Evolutionary conservation across 2,888 invertebrate species (phyloP), one percentile per base, ranked within the genome.

Genomic region (Lepas anatifera): DNA sequence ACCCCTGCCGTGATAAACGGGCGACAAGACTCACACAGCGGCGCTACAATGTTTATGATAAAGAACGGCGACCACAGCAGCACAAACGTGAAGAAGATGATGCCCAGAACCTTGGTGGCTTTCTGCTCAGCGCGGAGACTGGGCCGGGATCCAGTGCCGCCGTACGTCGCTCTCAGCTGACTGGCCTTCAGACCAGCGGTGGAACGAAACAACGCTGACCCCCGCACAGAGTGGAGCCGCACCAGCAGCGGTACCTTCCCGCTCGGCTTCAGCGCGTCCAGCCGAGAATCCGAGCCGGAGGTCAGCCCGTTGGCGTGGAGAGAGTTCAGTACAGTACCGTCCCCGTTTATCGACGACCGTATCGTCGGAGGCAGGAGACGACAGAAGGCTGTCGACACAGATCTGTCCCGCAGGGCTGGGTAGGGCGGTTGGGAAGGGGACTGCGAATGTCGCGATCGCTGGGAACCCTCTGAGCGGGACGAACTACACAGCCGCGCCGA

Each of bases 31-130:
- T 86, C 85, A 77, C 94, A 95, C 18, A 94, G 85, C 0, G 89
- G 89, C 22, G 92, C 89, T 74, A 94, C 82, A 78, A 95, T 84
- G 78, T 95, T 95, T 18, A 93, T 83, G 11, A 92, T 89, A 80
- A 95, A 95, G 81, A 95, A 95, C 18, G 95, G 95, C n/a, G 94
- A 90, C 95, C 95, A 95, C 48, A 95, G 85, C 66, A 95, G 87
- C 39, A 95, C 94, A 79, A 95, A 95, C 0, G 93, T 93, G 80
- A 93, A 93, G 82, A 95, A 95, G 2, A 95, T 94, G 1, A 95
- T 91, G 4, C 95, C 95, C 29, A 95, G 82, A 32, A 75, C 96
- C 82, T 96, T 95, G 18, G 96, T 95, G 0, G 97, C 97, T 80
- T 96, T 96, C 78, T 96, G 95, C 79, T 97, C 95, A 69, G 94